Percentiles rank a stretch among this genome's conserved stretches.
Conservation (phyloP, 2,888 invertebrate species). For the Arrhopalites spinosus region DNA sequence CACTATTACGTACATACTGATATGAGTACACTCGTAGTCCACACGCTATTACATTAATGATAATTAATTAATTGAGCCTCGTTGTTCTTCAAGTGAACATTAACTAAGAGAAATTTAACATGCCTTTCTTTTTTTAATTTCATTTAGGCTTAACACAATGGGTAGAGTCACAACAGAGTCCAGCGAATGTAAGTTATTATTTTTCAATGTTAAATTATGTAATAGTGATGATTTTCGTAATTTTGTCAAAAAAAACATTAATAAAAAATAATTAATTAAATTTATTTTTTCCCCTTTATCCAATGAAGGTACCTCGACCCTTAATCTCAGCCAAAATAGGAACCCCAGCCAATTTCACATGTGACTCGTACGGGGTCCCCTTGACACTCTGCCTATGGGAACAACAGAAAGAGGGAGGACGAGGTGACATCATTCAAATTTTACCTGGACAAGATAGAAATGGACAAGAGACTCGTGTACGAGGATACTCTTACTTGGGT, state of each 20-base stretch:
- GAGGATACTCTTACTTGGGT: constrained; percentile 47
- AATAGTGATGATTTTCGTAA: too few species aligned
- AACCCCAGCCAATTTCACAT: constrained; percentile 49
- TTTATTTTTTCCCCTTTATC: too few species aligned
- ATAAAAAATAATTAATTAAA: too few species aligned
- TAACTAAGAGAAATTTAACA: background rate
- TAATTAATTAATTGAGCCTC: too few species aligned
- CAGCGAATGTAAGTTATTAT: too few species aligned
- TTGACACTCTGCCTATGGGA: constrained; percentile 51
- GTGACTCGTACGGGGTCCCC: constrained; percentile 46
- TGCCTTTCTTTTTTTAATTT: constrained; percentile 9
- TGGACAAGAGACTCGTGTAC: constrained; percentile 19
- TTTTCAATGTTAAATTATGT: too few species aligned
- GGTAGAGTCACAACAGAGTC: constrained; percentile 12
- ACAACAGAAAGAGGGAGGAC: background rate
- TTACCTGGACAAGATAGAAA: background rate
- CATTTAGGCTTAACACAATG: constrained; percentile 27
- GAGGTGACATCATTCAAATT: background rate
- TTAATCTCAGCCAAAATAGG: constrained; percentile 44
- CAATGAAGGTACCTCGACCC: constrained; percentile 43
- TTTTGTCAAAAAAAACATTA: too few species aligned
- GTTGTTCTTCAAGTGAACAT: too few species aligned
- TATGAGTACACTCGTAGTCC: too few species aligned
- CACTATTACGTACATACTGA: too few species aligned
- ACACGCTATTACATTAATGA: too few species aligned